Evolutionary conservation across 1,140 invertebrate genomes (phyloP).

Genomic region (Leguminivora glycinivorella): DNA sequence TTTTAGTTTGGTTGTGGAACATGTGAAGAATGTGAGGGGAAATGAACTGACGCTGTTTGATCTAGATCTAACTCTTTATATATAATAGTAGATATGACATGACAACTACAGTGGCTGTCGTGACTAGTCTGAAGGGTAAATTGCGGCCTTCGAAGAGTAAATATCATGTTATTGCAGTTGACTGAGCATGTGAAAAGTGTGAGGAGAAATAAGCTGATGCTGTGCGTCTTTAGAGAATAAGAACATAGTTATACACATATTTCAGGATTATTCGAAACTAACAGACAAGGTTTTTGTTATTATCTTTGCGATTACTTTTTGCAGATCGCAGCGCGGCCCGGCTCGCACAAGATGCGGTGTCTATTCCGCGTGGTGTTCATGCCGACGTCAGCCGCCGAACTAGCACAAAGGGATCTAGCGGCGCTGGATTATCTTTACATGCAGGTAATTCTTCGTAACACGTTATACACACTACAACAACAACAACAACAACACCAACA

Average conservation of each 20-base stretch:
- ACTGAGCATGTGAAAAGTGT: slow-evolving; percentile 93
- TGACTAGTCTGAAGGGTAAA: slow-evolving; percentile 91
- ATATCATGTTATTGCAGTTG: slow-evolving; percentile 90
- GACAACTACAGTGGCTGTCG: slow-evolving; percentile 92
- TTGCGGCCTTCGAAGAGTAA: slow-evolving; percentile 88
- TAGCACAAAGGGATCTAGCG: slow-evolving; percentile 89
- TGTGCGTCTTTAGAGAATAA: slow-evolving; percentile 55
- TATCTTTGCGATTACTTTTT: too few species aligned
- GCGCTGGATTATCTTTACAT: slow-evolving; percentile 95
- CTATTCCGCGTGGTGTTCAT: slow-evolving; percentile 94
- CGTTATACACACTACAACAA: too few species aligned
- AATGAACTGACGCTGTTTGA: slow-evolving; percentile 92
- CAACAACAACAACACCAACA: too few species aligned
- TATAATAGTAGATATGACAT: too few species aligned
- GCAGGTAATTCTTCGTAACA: too few species aligned
- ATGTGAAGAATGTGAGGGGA: slow-evolving; percentile 90
- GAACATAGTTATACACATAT: too few species aligned
- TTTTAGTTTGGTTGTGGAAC: slow-evolving; percentile 93
- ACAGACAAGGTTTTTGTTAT: too few species aligned
- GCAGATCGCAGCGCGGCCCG: slow-evolving; percentile 92
- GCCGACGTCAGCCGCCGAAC: slow-evolving; percentile 89
- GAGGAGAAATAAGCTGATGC: slow-evolving; percentile 89
- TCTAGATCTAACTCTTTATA: too few species aligned
- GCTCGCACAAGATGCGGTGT: slow-evolving; percentile 92
- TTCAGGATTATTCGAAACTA: too few species aligned